Evolutionary conservation across 2,797 vertebrate genomes (phyloP), one percentile per base, ranked within the genome.

Genomic region (Hypotaenidia okinawae): DNA sequence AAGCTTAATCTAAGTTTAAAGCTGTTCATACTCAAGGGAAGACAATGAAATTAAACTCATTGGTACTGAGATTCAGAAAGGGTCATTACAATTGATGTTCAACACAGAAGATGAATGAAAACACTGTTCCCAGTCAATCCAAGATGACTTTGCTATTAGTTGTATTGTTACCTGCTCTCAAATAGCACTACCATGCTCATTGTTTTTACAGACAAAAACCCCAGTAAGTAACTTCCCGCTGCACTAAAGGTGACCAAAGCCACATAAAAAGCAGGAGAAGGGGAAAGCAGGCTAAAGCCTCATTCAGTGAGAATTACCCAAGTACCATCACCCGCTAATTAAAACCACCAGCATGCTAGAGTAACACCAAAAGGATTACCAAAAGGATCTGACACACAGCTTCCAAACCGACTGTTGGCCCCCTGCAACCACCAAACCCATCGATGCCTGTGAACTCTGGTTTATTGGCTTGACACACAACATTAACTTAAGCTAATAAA

Each of bases 401-500:
- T 84, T 84, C 57, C 59, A 89, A 93, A 78, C 25, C n/a, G 43
- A 62, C 37, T 49, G 63, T 10, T 81, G 67, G 9, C 37, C 28
- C 57, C 57, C 87, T 67, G 75, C 57, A 77, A 84, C 37, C 61
- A 88, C 45, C 59, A 82, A 45, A 54, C 25, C 51, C 54, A 88
- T 19, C 13, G 11, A 54, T 37, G 57, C 33, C 74, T 77, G 37
- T 59, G 72, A 84, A 61, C 74, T 90, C 52, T 19, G 6, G 15
- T 80, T 90, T 80, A 79, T 22, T 88, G 72, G 61, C 32, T 52
- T 85, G 49, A 91, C 83, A 87, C 25, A 18, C 1, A 58, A 70
- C 80, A 80, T 51, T 58, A 93, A 28, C 74, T 68, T 75, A 63
- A 85, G 78, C 57, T 93, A 94, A 89, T 67, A 92, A 95, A 93